Percentiles rank a stretch among this genome's conserved stretches.
These are phyloP conservation scores for Brienomyrus brachyistius DNA, from an alignment of 2,113 vertebrate genomes.

Conservation along the genomic window DNA sequence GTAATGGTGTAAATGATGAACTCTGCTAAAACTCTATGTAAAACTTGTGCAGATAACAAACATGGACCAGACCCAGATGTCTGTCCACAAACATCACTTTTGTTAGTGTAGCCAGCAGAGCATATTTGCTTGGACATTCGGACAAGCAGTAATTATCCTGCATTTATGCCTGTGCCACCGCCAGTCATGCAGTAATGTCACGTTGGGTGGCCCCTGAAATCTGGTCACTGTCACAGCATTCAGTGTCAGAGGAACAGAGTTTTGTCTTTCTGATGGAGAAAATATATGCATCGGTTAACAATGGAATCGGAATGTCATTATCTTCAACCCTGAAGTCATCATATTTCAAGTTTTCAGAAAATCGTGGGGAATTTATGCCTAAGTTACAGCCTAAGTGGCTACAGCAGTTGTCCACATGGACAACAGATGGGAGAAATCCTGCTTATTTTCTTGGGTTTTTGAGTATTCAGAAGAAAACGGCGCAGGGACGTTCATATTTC, in stretches of 20 bases:
- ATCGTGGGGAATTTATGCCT: neutral
- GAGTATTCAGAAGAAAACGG: neutral
- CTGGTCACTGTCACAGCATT: neutral
- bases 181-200: neutral
- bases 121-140: neutral
- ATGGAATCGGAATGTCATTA: neutral
- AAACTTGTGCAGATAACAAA: neutral
- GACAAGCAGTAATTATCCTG: constrained; percentile 1
- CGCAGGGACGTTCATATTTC: neutral
- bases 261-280: neutral
- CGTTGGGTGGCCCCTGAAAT: neutral
- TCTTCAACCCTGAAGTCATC: neutral
- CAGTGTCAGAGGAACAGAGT: neutral
- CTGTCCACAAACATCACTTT: neutral
- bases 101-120: neutral
- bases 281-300: neutral
- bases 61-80: neutral
- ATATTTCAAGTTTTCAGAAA: neutral
- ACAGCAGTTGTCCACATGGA: neutral
- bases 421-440: neutral
- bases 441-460: neutral
- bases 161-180: neutral
- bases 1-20: neutral
- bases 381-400: neutral
- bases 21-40: neutral